Evolutionary conservation across 2,113 vertebrate species (phyloP), one percentile per base, ranked within the genome.

Genomic region (Lycaon pictus): DNA sequence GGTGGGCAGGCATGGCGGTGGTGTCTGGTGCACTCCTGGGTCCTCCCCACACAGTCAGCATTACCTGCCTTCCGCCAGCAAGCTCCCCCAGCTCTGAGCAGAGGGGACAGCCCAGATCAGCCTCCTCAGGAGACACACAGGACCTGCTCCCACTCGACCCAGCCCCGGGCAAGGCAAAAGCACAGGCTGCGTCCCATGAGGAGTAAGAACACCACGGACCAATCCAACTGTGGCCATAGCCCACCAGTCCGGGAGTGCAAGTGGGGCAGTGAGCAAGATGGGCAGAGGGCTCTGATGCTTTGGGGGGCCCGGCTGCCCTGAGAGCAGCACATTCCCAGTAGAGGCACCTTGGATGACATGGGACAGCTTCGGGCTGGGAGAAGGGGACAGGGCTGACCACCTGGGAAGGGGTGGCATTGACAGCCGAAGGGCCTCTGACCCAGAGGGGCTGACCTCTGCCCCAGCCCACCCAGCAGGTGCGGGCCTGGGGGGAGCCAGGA

Each of bases 121-220:
- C 53, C 35, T 35, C 60, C 32, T 12, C 19, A 22, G 72, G 29
- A 51, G 62, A 22, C 29, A 19, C 0, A 5, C 3, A 16, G 58
- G 86, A 37, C 86, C 67, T 20, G n/a, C 2, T 37, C 37, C 88
- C 29, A 20, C 1, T 16, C 32, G 67, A n/a, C 65, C 65, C 65
- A n/a, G 65, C 7, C 58, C 16, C 58, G 6, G 43, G 43, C 43
- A 35, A 7, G 35, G 5, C 2, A 1, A 0, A 19, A 20, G 19
- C 3, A 0, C 19, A 1, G 35, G 8, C 0, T 1, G 29, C 10
- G 11, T 19, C 48, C 12, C 3, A 0, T 7, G 11, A 3, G 22
- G 15, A 55, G 2, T 5, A 11, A 2, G n/a, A 32, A 29, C 23
- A 4, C 17, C 77, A 5, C 1, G 3, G 35, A 16, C 65, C 20